Evolutionary conservation across 1,140 invertebrate species (phyloP).

Genomic region (Telenomus remus): DNA sequence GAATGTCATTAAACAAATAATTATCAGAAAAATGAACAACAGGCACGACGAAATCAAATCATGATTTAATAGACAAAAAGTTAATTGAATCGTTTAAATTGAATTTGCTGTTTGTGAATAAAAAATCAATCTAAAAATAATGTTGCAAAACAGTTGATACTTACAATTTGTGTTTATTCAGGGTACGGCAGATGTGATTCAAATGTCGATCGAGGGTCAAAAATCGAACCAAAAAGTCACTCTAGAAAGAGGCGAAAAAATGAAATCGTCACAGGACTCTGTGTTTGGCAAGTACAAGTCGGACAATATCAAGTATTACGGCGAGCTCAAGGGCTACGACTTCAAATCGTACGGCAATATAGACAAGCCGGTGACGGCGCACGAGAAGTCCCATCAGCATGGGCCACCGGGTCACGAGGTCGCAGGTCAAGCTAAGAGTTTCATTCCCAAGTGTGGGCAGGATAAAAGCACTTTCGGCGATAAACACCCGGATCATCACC

Average conservation of each 20-base stretch:
- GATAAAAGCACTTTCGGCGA: constrained; percentile 66
- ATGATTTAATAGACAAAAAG: no score
- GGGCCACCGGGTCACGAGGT: constrained; percentile 60
- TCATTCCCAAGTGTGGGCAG: constrained; percentile 53
- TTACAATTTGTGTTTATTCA: constrained; percentile 47
- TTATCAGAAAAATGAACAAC: no score
- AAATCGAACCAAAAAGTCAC: constrained; percentile 64
- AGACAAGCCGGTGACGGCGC: constrained; percentile 62
- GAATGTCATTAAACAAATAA: no score
- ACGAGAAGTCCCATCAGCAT: constrained; percentile 67
- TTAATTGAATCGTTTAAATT: no score
- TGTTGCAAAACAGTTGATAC: no score
- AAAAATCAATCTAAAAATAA: no score
- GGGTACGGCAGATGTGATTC: constrained; percentile 63
- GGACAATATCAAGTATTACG: constrained; percentile 72
- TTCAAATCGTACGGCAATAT: constrained; percentile 70
- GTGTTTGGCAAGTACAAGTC: constrained; percentile 63
- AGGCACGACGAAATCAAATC: no score
- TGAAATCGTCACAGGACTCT: constrained; percentile 67
- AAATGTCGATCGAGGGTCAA: constrained; percentile 62
- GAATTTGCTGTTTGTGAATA: no score
- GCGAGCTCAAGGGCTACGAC: constrained; percentile 70
- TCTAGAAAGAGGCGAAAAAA: constrained; percentile 64
- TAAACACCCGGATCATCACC: constrained; percentile 67
- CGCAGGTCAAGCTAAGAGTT: constrained; percentile 63